These are phyloP conservation scores for Pangasianodon hypophthalmus DNA, from an alignment of 2,113 vertebrate genomes.

Conservation along the genomic window DNA sequence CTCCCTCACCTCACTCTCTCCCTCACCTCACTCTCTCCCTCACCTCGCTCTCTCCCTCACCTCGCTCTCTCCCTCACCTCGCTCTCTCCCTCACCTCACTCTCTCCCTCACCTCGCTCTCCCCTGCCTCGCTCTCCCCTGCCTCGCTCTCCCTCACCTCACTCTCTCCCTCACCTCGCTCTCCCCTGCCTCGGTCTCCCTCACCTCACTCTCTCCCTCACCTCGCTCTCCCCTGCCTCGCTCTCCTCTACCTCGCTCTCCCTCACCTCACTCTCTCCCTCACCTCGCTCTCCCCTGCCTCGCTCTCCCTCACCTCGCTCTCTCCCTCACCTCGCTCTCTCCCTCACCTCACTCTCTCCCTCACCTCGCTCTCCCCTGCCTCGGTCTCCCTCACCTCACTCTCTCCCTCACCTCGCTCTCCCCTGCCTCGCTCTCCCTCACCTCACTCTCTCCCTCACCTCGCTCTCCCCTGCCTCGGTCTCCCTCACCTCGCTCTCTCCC, in stretches of 20 bases:
- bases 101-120: not conserved
- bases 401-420: not conserved
- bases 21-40: conserved; percentile 38
- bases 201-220: not conserved
- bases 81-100: not conserved
- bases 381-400: not conserved
- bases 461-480: conserved; percentile 61
- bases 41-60: not conserved
- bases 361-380: conserved; percentile 56
- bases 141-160: conserved; percentile 41
- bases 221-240: not conserved
- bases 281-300: conserved; percentile 55
- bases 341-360: too few species aligned
- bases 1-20: conserved; percentile 56
- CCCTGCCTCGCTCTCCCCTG: conserved; percentile 62
- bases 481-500: conserved; percentile 48
- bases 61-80: not conserved
- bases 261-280: not conserved
- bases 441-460: too few species aligned
- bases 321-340: not conserved
- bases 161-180: conserved; percentile 56
- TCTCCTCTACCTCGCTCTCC: too few species aligned
- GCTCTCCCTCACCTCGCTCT: conserved; percentile 58
- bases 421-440: not conserved
- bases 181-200: conserved; percentile 24